phyloP scores from a whole-genome alignment of 1,140 invertebrate genomes.

The Drosophila kohkoa region DNA sequence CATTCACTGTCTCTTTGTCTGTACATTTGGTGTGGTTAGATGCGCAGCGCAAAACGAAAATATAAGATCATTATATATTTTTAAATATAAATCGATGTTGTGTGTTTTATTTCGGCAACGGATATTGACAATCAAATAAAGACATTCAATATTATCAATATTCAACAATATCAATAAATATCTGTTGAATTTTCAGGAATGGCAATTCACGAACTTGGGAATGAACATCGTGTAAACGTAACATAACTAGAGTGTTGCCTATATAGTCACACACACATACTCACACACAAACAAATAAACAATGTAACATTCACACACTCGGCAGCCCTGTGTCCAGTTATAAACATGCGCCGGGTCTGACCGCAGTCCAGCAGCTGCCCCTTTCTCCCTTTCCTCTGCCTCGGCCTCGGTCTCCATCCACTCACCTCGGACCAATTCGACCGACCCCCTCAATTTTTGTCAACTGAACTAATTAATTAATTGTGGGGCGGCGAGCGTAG shows the following conservation, averaged over 20 bases:
- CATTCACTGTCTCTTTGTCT: too few species aligned
- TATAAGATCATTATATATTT: too few species aligned
- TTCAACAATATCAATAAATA: too few species aligned
- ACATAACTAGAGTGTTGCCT: background rate
- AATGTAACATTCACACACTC: slow-evolving; percentile 26
- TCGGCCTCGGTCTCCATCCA: background rate
- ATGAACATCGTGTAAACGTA: background rate
- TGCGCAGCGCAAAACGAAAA: too few species aligned
- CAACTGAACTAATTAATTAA: slow-evolving; percentile 83
- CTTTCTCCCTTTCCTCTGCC: background rate
- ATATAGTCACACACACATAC: slow-evolving; percentile 28
- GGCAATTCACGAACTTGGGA: background rate
- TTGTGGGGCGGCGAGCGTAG: slow-evolving; percentile 72
- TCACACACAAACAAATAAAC: slow-evolving; percentile 17
- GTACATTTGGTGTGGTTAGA: too few species aligned
- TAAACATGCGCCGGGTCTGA: slow-evolving; percentile 65
- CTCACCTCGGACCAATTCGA: background rate
- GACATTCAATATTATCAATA: too few species aligned
- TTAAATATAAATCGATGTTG: too few species aligned
- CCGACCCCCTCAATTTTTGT: slow-evolving; percentile 76
- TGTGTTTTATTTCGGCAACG: too few species aligned
- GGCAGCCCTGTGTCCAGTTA: slow-evolving; percentile 64
- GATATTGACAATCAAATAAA: too few species aligned
- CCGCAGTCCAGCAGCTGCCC: slow-evolving; percentile 42
- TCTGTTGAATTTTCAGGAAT: background rate